These are phyloP conservation scores for Regulus satrapa DNA, from an alignment of 2,113 vertebrate genomes.

Conservation along the genomic window DNA sequence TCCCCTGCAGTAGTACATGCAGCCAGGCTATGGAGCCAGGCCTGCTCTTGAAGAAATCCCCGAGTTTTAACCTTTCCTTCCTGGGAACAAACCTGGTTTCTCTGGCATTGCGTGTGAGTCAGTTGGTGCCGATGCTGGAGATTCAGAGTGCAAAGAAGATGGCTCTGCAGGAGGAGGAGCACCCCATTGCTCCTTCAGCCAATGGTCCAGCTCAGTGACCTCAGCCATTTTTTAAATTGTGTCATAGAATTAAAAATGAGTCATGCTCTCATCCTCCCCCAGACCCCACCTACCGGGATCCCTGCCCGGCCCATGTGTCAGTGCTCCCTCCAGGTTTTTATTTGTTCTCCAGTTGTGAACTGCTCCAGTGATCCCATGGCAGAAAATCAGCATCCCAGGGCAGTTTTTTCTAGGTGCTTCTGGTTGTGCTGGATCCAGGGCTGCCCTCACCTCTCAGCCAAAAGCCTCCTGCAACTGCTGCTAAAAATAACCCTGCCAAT, in stretches of 20 bases:
- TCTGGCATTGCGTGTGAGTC: fast-evolving
- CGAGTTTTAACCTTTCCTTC: not conserved
- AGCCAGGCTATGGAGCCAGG: no score
- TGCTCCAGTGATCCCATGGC: fast-evolving
- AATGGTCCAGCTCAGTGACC: fast-evolving
- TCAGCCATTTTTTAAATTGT: not conserved
- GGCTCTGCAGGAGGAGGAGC: not conserved
- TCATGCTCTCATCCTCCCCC: not conserved
- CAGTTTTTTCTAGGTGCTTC: not conserved
- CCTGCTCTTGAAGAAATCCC: not conserved
- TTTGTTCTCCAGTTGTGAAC: not conserved
- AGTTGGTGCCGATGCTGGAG: not conserved
- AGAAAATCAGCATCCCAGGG: not conserved
- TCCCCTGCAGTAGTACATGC: fast-evolving
- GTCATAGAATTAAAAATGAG: not conserved
- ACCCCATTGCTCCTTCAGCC: not conserved
- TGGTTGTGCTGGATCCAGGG: not conserved
- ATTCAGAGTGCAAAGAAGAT: fast-evolving
- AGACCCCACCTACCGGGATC: fast-evolving
- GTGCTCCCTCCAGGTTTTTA: not conserved
- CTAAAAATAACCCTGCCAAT: not conserved
- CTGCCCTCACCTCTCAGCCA: fast-evolving
- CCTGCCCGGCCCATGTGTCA: not conserved
- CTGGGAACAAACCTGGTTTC: not conserved
- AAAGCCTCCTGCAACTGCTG: not conserved